phyloP scores from a whole-genome alignment of 2,888 invertebrate genomes.

The Mactromeris polynyma region DNA sequence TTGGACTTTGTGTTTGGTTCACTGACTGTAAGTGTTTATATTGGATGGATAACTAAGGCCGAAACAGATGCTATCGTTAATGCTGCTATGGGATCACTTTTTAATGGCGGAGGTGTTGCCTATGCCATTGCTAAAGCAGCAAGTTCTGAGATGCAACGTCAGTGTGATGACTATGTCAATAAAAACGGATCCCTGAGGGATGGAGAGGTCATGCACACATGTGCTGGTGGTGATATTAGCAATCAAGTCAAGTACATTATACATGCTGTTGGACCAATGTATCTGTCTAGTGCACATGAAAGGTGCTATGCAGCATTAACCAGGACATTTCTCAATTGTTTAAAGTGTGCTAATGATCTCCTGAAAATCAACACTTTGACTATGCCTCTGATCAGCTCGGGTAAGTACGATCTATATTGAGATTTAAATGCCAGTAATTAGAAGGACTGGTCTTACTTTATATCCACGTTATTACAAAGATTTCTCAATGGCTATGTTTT shows the following conservation, averaged over 20 bases:
- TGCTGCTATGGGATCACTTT: conserved; percentile 71
- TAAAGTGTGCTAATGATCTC: conserved; percentile 66
- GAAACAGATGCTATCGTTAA: conserved; percentile 74
- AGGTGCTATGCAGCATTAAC: conserved; percentile 66
- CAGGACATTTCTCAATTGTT: conserved; percentile 67
- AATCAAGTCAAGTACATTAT: conserved; percentile 69
- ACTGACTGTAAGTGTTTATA: conserved; percentile 64
- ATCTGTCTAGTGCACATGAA: conserved; percentile 43
- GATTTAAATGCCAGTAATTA: too few species aligned
- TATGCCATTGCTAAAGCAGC: conserved; percentile 72
- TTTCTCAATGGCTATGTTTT: too few species aligned
- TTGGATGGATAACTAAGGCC: conserved; percentile 69
- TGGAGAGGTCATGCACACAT: conserved; percentile 75
- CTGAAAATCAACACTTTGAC: conserved; percentile 65
- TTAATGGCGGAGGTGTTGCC: conserved; percentile 72
- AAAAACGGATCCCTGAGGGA: conserved; percentile 61
- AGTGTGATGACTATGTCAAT: conserved; percentile 70
- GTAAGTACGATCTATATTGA: too few species aligned
- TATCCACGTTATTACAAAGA: too few species aligned
- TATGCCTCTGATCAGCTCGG: conserved; percentile 74
- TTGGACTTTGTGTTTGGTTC: conserved; percentile 61
- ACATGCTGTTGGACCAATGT: conserved; percentile 79
- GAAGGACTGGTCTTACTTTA: too few species aligned
- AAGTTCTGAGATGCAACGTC: conserved; percentile 61
- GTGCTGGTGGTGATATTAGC: conserved; percentile 72